Conservation (phyloP, 2,113 vertebrate genomes). For the Clarias batrachus region DNA sequence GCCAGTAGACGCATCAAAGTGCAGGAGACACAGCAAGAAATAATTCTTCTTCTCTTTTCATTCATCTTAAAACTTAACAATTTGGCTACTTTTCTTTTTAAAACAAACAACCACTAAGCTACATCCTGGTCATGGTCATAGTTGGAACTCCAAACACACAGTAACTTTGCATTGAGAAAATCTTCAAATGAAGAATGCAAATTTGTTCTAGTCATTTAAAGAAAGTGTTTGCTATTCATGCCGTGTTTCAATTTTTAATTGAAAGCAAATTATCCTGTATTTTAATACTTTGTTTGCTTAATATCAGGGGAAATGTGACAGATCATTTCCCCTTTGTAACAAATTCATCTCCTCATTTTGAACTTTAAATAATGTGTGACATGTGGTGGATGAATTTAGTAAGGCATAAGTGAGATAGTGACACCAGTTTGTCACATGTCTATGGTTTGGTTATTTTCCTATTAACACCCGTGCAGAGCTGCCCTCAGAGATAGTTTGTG, state of each 20-base stretch:
- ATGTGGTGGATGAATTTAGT: not conserved
- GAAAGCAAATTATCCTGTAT: not conserved
- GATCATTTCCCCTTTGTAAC: not conserved
- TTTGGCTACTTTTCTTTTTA: too few species aligned
- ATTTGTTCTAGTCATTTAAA: not conserved
- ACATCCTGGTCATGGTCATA: not conserved
- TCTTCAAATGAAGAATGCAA: too few species aligned
- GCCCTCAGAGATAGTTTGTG: not conserved
- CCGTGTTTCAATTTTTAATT: not conserved
- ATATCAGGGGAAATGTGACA: not conserved
- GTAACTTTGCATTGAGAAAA: not conserved
- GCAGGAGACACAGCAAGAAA: too few species aligned
- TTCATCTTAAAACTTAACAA: too few species aligned
- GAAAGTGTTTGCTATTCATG: not conserved
- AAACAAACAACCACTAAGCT: too few species aligned
- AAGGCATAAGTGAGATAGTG: not conserved
- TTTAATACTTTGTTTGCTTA: not conserved
- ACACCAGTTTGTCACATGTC: not conserved
- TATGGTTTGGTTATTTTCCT: not conserved
- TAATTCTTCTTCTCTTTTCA: too few species aligned
- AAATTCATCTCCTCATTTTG: not conserved
- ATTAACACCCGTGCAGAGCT: not conserved
- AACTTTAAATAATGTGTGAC: conserved; percentile 1
- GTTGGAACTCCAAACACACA: not conserved
- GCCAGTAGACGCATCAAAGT: too few species aligned